Evolutionary conservation across 2,113 vertebrate genomes (phyloP), one percentile per base, ranked within the genome.

Genomic region (Brachionichthys hirsutus): DNA sequence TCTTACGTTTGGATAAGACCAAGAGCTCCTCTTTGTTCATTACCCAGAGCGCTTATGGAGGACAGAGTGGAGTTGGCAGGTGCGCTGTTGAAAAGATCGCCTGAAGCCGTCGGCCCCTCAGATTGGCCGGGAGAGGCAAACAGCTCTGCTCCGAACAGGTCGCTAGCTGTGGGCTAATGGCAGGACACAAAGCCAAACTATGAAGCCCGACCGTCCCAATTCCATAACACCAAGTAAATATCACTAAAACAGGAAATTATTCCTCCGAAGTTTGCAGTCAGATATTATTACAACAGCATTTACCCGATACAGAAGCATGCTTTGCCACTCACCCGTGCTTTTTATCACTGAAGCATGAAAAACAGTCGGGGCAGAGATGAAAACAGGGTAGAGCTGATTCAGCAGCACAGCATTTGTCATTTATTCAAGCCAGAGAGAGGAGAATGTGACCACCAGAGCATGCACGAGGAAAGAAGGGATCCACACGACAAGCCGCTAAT

Each of bases 131-230:
- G 81, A 43, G 74, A 54, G 77, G 83, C 73, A 83, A 97, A 95
- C n/a, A 93, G 70, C 22, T 93, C 91, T 50, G 92, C 75, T 20
- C 91, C 93, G 83, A 98, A 92, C 35, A 94, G 80, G 51, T 94
- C 89, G 79, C 70, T 90, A 0, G 90, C 71, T 70, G 91, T 34
- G 66, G 84, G 77, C 95, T 98, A 77, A 16, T 47, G 35, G 70
- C 20, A 72, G 57, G 46, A 35, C 11, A 52, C 35, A 41, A 44
- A 47, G 38, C 22, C 42, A 19, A 36, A 22, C 57, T 40, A 54
- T 24, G 4, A 40, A 38, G 9, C 9, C 36, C 3, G 6, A 38
- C 12, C 12, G 8, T 8, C 4, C 24, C 5, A 30, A 30, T 30
- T 30, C 24, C 24, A 30, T 6, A 30, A 2, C 4, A 30, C 24